phyloP scores from a whole-genome alignment of 1,140 invertebrate genomes.

The Drosophila jambulina region DNA sequence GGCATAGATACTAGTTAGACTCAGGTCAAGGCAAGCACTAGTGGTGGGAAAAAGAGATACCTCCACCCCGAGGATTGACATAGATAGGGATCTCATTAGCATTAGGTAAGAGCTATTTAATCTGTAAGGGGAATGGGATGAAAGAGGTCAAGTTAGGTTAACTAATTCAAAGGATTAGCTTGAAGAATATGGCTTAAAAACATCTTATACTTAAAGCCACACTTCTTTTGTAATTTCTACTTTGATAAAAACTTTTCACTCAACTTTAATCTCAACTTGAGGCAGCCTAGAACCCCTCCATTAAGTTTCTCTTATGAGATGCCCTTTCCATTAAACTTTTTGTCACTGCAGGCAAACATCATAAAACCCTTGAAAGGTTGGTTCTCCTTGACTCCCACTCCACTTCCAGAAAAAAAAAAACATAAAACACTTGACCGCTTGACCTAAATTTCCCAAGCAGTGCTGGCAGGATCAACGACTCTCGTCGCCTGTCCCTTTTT shows the following conservation, averaged over 20 bases:
- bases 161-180: too few species aligned
- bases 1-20: slow-evolving; percentile 29
- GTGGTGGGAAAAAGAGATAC: not conserved
- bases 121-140: not conserved
- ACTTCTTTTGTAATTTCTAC: not conserved
- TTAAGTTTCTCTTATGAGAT: slow-evolving; percentile 1
- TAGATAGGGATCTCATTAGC: not conserved
- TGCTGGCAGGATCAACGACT: slow-evolving; percentile 59
- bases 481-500: slow-evolving; percentile 44
- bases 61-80: slow-evolving; percentile 6
- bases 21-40: not conserved
- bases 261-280: slow-evolving; percentile 14
- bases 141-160: not conserved
- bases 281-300: not conserved
- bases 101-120: not conserved
- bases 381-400: not conserved
- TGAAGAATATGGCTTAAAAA: not conserved
- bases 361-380: slow-evolving; percentile 60
- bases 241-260: slow-evolving; percentile 3
- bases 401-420: slow-evolving; percentile 9
- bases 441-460: slow-evolving; percentile 67
- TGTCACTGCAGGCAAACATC: slow-evolving; percentile 60
- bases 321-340: slow-evolving; percentile 24
- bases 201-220: not conserved
- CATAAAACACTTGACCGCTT: slow-evolving; percentile 78